These are phyloP conservation scores for Zaprionus kolodkinae DNA, from an alignment of 1,140 invertebrate species.

Conservation along the genomic window DNA sequence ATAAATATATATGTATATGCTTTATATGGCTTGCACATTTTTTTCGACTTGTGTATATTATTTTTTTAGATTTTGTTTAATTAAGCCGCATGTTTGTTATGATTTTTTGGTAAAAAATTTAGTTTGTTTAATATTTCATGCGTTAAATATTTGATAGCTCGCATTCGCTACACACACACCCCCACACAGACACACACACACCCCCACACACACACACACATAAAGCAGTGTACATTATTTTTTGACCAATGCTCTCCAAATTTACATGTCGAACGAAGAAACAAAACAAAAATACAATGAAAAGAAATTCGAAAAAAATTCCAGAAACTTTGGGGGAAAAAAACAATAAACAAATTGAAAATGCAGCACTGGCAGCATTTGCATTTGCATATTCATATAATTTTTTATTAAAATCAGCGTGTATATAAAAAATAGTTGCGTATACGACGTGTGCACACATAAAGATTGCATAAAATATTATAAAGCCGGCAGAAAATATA, in stretches of 20 bases:
- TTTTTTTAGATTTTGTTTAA: conserved; percentile 70
- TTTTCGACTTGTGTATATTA: conserved; percentile 27
- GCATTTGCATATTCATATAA: conserved; percentile 79
- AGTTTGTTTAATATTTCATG: conserved; percentile 75
- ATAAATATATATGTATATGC: conserved; percentile 8
- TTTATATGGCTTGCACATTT: conserved; percentile 7
- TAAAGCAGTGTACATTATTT: conserved; percentile 56
- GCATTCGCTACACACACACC: conserved; percentile 38
- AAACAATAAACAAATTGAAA: conserved; percentile 47
- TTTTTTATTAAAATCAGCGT: conserved; percentile 62
- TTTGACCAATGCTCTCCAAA: conserved; percentile 19
- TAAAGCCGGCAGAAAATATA: conserved; percentile 26
- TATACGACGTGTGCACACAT: conserved; percentile 34
- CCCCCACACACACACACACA: conserved; percentile 59
- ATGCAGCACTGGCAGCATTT: conserved; percentile 54
- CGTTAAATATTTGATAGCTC: conserved; percentile 70
- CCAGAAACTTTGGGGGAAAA: conserved; percentile 31
- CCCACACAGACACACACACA: conserved; percentile 38
- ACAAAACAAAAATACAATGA: conserved; percentile 28
- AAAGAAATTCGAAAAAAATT: conserved; percentile 45
- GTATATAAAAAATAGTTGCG: conserved; percentile 27
- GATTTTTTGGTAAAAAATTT: conserved; percentile 65
- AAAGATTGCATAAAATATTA: conserved; percentile 45
- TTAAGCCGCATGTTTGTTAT: conserved; percentile 65
- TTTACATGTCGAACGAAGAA: conserved; percentile 37